These are phyloP conservation scores for Neotragus pygmaeus DNA, from an alignment of 2,113 vertebrate species.

Conservation along the genomic window DNA sequence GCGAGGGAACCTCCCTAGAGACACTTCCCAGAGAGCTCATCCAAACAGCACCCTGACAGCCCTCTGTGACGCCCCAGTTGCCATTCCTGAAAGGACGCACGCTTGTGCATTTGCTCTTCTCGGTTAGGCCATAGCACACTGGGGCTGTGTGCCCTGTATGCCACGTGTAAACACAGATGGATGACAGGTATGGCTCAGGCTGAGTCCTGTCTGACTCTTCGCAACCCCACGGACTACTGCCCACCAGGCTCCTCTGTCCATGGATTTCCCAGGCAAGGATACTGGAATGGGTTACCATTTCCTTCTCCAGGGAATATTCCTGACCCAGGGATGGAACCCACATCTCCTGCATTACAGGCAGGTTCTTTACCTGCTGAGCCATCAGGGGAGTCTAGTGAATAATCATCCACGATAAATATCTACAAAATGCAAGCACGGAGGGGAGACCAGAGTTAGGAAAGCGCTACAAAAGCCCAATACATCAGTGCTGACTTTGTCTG, in stretches of 20 bases:
- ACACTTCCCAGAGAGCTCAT: not conserved
- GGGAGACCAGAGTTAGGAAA: not conserved
- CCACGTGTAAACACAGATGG: not conserved
- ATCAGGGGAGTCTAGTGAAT: not conserved
- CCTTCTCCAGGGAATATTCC: not conserved
- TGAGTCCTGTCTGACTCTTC: not conserved
- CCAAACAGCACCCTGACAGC: not conserved
- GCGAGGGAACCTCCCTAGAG: not conserved
- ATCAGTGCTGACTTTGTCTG: not conserved
- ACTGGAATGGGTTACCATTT: not conserved
- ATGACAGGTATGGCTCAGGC: not conserved
- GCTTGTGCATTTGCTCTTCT: not conserved
- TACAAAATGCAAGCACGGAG: not conserved
- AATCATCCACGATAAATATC: not conserved
- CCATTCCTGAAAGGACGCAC: not conserved
- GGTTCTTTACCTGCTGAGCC: not conserved
- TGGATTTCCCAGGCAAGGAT: not conserved
- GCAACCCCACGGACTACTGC: rapidly evolving
- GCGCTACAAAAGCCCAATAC: no score
- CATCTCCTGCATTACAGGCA: not conserved
- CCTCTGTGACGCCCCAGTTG: no score
- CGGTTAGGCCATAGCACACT: not conserved
- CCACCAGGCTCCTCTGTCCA: not conserved
- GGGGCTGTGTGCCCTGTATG: not conserved
- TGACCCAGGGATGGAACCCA: not conserved